Percentiles rank a stretch among this genome's conserved stretches.
phyloP scores from a whole-genome alignment of 2,113 vertebrate genomes.

The Dicerorhinus sumatrensis region DNA sequence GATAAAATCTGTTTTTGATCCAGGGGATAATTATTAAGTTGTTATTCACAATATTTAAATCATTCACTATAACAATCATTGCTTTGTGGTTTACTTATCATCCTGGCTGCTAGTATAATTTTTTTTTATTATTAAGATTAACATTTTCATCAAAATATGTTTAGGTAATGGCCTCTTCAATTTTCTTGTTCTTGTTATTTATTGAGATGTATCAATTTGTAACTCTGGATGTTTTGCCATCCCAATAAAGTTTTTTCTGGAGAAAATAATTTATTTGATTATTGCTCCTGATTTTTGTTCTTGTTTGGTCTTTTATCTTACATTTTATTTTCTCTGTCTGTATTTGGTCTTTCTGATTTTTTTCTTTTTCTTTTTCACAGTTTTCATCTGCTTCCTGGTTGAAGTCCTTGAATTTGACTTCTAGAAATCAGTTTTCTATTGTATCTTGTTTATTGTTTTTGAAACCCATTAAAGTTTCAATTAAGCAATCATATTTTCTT shows the following conservation, averaged over 20 bases:
- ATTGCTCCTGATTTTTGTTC: background rate
- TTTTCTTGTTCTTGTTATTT: background rate
- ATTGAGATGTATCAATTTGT: background rate
- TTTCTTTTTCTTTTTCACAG: background rate
- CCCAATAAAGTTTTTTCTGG: background rate
- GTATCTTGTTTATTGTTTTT: background rate
- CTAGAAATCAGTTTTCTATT: background rate
- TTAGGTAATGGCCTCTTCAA: background rate
- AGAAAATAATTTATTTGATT: background rate
- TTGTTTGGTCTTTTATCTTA: background rate
- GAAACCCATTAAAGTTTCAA: background rate
- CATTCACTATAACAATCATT: background rate
- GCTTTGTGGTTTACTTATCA: background rate
- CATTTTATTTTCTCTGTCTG: background rate
- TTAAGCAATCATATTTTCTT: background rate
- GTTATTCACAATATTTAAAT: conserved; percentile 28
- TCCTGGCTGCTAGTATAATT: background rate
- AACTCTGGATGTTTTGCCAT: background rate
- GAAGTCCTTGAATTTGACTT: background rate
- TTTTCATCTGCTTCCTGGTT: background rate
- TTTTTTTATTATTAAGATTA: background rate
- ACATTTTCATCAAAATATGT: background rate
- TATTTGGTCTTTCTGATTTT: background rate
- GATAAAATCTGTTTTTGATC: conserved; percentile 34
- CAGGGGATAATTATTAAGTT: background rate